These are phyloP conservation scores for Gyrodactylus bullatarudis DNA, from an alignment of 1,140 invertebrate species.

Conservation along the genomic window DNA sequence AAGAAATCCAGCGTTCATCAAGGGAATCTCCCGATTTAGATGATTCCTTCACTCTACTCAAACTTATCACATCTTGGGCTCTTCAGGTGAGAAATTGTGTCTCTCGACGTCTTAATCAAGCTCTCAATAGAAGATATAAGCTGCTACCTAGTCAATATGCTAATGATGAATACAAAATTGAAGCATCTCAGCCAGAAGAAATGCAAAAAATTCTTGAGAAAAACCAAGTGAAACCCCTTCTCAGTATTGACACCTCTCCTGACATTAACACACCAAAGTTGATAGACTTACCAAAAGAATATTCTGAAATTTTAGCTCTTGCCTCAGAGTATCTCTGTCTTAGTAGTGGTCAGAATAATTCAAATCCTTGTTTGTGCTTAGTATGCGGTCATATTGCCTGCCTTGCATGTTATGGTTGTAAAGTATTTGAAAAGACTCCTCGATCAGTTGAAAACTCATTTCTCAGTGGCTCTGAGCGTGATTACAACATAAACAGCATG, in stretches of 20 bases:
- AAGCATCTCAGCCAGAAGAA: background rate
- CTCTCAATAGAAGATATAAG: background rate
- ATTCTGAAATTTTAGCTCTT: background rate
- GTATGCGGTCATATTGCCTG: background rate
- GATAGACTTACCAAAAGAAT: slow-evolving; percentile 4
- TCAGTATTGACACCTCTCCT: background rate
- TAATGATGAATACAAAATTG: background rate
- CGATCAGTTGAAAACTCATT: background rate
- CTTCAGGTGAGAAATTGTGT: background rate
- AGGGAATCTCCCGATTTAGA: background rate
- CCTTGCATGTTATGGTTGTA: background rate
- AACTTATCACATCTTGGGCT: background rate
- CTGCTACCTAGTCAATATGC: background rate
- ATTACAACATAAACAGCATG: background rate
- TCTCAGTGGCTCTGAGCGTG: background rate
- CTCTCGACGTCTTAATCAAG: background rate
- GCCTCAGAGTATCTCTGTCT: background rate
- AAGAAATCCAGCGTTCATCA: background rate
- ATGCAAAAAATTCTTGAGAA: background rate
- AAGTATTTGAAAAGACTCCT: background rate
- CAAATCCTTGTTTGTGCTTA: background rate
- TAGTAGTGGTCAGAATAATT: background rate
- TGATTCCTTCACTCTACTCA: background rate
- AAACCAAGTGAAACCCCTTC: background rate
- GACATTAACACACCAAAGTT: background rate